Evolutionary conservation across 2,113 vertebrate species (phyloP).

Genomic region (Piaya cayana): DNA sequence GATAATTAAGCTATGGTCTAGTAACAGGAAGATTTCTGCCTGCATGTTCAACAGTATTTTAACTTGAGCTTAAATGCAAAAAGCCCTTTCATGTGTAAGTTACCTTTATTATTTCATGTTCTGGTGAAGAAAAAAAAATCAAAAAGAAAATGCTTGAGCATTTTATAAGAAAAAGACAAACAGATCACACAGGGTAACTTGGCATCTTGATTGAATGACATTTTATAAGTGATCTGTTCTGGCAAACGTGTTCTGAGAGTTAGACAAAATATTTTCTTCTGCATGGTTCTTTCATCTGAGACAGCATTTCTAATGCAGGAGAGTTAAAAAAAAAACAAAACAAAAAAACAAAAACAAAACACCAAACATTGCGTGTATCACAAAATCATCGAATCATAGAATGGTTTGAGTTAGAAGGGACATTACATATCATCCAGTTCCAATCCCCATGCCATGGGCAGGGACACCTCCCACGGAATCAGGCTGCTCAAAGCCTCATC

Average conservation of each 20-base stretch:
- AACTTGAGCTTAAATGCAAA: not conserved
- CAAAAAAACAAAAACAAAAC: too few relatives aligned
- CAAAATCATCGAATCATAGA: too few relatives aligned
- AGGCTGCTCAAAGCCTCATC: too few relatives aligned
- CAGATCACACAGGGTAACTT: not conserved
- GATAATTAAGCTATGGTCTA: slow-evolving; percentile 14
- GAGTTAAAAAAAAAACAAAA: not conserved
- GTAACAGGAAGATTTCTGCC: not conserved
- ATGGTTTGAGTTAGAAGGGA: too few relatives aligned
- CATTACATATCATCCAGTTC: too few relatives aligned
- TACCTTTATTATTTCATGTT: not conserved
- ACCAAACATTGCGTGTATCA: too few relatives aligned
- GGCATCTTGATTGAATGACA: not conserved
- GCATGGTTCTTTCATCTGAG: not conserved
- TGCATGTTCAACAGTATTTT: not conserved
- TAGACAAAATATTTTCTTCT: not conserved
- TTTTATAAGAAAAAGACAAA: not conserved
- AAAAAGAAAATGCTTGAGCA: not conserved
- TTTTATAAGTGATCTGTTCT: not conserved
- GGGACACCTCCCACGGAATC: too few relatives aligned
- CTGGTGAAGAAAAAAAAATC: not conserved
- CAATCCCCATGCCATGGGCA: too few relatives aligned
- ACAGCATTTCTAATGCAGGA: not conserved
- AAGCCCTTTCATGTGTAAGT: not conserved
- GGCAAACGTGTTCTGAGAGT: not conserved